Conservation (phyloP, 2,888 invertebrate genomes). For the Metallyticus violacea region DNA sequence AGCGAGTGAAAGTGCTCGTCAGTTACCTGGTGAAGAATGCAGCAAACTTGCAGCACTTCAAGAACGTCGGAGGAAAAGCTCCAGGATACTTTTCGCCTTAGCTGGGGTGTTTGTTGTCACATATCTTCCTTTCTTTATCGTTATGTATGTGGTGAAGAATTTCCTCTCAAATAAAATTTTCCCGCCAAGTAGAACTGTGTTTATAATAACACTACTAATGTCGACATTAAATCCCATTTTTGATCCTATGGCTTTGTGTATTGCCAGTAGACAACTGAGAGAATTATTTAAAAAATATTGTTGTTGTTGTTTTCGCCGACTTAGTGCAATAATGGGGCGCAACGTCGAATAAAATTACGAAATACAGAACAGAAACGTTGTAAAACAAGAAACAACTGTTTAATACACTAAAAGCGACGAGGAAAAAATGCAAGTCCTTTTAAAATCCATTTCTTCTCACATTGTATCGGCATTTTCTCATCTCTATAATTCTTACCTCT, state of each 20-base stretch:
- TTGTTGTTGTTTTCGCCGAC: neutral
- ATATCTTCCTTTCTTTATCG: neutral
- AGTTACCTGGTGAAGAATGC: neutral
- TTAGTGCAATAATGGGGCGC: accelerated
- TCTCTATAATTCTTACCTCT: too few relatives aligned
- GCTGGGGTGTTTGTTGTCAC: neutral
- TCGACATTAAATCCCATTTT: neutral
- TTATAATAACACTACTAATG: neutral
- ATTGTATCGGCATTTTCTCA: too few relatives aligned
- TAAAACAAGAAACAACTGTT: too few relatives aligned
- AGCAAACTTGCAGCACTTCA: neutral
- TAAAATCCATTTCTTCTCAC: too few relatives aligned
- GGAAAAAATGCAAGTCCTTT: too few relatives aligned
- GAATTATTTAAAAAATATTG: neutral
- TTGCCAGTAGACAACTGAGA: neutral
- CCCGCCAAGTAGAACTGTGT: too few relatives aligned
- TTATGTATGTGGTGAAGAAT: neutral
- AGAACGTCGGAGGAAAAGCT: neutral
- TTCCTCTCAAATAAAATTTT: too few relatives aligned
- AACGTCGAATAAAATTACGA: neutral
- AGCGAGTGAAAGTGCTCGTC: neutral
- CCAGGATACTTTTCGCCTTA: neutral
- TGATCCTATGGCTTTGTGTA: neutral
- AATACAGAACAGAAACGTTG: neutral
- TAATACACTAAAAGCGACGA: too few relatives aligned